Percentiles rank a stretch among this genome's conserved stretches.
These are phyloP conservation scores for Erpetoichthys calabaricus DNA, from an alignment of 2,797 vertebrate species.

Conservation along the genomic window DNA sequence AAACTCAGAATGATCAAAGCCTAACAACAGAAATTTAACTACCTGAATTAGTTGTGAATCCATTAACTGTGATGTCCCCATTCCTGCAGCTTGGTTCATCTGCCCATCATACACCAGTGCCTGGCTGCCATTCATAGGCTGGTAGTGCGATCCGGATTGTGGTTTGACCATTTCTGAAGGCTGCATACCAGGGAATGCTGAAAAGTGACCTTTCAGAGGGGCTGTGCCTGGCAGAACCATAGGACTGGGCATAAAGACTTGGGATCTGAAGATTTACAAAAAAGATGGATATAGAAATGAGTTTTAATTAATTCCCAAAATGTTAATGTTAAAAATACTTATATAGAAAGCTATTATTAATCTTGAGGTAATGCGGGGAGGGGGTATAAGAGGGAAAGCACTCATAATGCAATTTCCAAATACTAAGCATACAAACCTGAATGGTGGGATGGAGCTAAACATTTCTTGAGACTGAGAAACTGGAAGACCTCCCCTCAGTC, in stretches of 20 bases:
- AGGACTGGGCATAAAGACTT: constrained; percentile 92
- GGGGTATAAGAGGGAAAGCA: too few species aligned
- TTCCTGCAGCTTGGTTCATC: constrained; percentile 74
- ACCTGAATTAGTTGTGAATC: constrained; percentile 97
- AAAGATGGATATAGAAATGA: too few species aligned
- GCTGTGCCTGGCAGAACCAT: constrained; percentile 88
- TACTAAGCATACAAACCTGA: constrained; percentile 56
- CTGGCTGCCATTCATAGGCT: constrained; percentile 88
- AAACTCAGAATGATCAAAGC: too few species aligned
- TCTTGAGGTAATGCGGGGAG: too few species aligned
- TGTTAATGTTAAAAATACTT: too few species aligned
- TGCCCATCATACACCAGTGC: constrained; percentile 80
- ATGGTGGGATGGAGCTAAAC: constrained; percentile 88
- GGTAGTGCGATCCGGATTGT: constrained; percentile 86
- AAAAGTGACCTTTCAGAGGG: constrained; percentile 83
- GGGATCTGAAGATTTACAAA: constrained; percentile 56
- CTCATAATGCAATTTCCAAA: too few species aligned
- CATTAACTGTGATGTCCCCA: constrained; percentile 90
- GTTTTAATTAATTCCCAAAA: too few species aligned
- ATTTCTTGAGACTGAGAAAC: constrained; percentile 97
- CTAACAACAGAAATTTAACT: neutral
- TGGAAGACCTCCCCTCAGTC: constrained; percentile 80
- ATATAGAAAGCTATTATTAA: too few species aligned
- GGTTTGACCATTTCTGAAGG: constrained; percentile 92
- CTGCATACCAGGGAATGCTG: constrained; percentile 87